phyloP scores from a whole-genome alignment of 2,888 invertebrate genomes.

The Aphodius sticticus region DNA sequence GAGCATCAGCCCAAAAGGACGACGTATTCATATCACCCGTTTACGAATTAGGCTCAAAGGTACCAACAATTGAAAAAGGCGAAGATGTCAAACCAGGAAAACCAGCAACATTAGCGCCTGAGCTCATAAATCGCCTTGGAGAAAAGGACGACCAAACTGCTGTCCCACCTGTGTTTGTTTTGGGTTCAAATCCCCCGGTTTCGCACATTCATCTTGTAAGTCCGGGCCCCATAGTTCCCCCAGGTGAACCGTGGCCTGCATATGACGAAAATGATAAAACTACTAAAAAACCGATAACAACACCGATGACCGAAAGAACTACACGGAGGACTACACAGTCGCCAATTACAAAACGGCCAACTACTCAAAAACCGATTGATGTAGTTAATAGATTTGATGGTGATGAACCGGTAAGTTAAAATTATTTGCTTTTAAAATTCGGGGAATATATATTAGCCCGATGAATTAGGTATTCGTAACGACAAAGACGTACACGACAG shows the following conservation, averaged over 20 bases:
- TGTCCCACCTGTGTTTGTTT: slow-evolving; percentile 5
- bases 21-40: slow-evolving; percentile 9
- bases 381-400: background rate
- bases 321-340: background rate
- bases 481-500: no score
- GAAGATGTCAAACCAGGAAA: background rate
- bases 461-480: no score
- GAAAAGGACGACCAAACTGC: background rate
- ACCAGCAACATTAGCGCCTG: background rate
- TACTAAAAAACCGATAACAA: background rate
- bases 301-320: background rate
- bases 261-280: slow-evolving; percentile 15
- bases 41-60: slow-evolving; percentile 17
- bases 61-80: background rate
- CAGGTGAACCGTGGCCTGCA: slow-evolving; percentile 33
- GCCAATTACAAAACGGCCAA: background rate
- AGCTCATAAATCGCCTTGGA: background rate
- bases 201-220: slow-evolving; percentile 20
- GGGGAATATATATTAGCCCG: no score
- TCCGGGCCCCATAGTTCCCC: slow-evolving; percentile 33
- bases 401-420: background rate
- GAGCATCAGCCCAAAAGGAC: background rate
- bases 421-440: no score
- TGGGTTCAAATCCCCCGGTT: slow-evolving; percentile 15
- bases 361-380: background rate